phyloP scores from a whole-genome alignment of 2,113 vertebrate genomes.

The Neotoma lepida region DNA sequence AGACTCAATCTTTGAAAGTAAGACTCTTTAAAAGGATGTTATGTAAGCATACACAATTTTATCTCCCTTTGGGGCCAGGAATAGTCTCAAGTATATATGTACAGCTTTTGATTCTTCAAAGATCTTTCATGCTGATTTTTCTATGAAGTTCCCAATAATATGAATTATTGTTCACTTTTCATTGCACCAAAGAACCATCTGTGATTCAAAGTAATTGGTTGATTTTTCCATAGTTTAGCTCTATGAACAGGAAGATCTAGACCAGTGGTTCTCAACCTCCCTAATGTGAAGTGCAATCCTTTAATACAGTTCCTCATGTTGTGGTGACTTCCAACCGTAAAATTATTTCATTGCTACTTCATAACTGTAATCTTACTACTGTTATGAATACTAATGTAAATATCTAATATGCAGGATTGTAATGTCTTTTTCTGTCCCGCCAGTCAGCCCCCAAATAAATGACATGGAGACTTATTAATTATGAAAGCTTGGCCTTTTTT shows the following conservation, averaged over 20 bases:
- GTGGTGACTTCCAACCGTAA: background rate
- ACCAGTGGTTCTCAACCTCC: background rate
- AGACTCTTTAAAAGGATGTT: background rate
- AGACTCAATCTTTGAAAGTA: background rate
- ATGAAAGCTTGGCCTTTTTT: too few species aligned
- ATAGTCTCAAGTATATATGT: background rate
- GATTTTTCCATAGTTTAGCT: conserved; percentile 17
- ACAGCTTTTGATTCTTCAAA: conserved; percentile 46
- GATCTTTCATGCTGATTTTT: background rate
- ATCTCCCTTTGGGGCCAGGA: background rate
- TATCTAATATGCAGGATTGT: background rate
- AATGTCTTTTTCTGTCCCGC: too few species aligned
- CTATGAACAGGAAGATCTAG: background rate
- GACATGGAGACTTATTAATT: too few species aligned
- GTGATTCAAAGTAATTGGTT: conserved; percentile 27
- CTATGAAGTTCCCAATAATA: background rate
- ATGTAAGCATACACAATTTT: conserved; percentile 23
- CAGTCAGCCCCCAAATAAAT: too few species aligned
- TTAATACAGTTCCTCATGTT: background rate
- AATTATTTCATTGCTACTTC: background rate
- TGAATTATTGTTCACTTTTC: background rate
- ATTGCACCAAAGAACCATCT: background rate
- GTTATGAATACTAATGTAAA: background rate
- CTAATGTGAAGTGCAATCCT: background rate
- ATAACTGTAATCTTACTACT: background rate